phyloP scores from a whole-genome alignment of 2,113 vertebrate species.

The Hippocampus guttulatus region DNA sequence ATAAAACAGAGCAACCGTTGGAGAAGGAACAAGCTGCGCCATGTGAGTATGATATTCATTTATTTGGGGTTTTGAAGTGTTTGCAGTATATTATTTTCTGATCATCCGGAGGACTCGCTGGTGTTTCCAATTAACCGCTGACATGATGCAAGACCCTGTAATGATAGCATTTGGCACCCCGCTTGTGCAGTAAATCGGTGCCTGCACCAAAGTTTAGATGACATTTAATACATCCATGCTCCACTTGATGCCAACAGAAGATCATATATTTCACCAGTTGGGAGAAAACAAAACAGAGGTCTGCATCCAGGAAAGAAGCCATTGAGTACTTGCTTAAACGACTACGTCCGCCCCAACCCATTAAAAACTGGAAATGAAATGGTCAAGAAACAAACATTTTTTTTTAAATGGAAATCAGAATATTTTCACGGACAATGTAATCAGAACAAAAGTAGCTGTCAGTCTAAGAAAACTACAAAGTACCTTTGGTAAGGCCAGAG shows the following conservation, averaged over 20 bases:
- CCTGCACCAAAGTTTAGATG: background rate
- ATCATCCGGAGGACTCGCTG: background rate
- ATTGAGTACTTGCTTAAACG: background rate
- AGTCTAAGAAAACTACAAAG: background rate
- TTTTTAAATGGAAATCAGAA: no score
- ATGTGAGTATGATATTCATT: slow-evolving; percentile 74
- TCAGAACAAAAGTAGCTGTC: background rate
- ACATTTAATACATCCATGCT: background rate
- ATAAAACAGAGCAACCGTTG: slow-evolving; percentile 74
- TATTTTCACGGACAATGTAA: background rate
- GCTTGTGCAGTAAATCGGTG: background rate
- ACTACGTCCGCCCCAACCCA: background rate
- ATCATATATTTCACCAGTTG: background rate
- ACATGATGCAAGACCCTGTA: background rate
- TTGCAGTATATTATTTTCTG: background rate
- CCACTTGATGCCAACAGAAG: background rate
- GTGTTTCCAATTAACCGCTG: slow-evolving; percentile 1
- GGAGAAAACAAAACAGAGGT: background rate
- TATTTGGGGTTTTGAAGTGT: background rate
- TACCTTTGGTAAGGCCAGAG: background rate
- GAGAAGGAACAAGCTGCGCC: slow-evolving; percentile 80
- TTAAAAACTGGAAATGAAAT: no score
- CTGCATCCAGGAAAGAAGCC: background rate
- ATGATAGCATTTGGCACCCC: background rate
- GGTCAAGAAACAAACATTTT: no score